A percentile compares a stretch with the other conserved stretches of the same genome.
Evolutionary conservation across 2,888 invertebrate genomes (phyloP).

Genomic region (Drosophila colorata): DNA sequence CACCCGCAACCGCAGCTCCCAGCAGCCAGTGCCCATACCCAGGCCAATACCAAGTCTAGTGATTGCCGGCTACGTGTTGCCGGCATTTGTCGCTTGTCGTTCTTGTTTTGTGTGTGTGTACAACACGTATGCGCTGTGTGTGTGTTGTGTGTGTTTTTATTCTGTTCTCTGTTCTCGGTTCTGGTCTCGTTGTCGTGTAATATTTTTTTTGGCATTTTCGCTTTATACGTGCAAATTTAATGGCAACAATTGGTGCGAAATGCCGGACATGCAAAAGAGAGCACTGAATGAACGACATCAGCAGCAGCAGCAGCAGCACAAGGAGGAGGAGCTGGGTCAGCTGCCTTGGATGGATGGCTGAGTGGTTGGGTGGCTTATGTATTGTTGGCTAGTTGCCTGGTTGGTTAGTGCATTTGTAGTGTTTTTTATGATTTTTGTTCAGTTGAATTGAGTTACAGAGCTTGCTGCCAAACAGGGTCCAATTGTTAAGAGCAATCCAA

Average conservation of each 20-base stretch:
- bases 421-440: conserved; percentile 15
- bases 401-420: conserved; percentile 39
- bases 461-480: conserved; percentile 46
- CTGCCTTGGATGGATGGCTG: conserved; percentile 20
- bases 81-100: conserved; percentile 72
- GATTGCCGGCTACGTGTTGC: conserved; percentile 79
- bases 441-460: conserved; percentile 48
- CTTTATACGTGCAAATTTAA: conserved; percentile 78
- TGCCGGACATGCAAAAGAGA: conserved; percentile 72
- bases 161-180: conserved; percentile 24
- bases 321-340: conserved; percentile 17
- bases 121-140: conserved; percentile 8
- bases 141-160: conserved; percentile 37
- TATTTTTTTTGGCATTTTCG: conserved; percentile 76
- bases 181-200: conserved; percentile 66
- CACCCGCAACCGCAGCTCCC: conserved; percentile 46
- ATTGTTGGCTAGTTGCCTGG: conserved; percentile 30
- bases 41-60: conserved; percentile 53
- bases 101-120: conserved; percentile 28
- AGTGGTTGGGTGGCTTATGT: conserved; percentile 42
- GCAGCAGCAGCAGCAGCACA: conserved; percentile 32
- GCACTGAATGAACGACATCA: conserved; percentile 57
- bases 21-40: background rate
- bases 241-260: conserved; percentile 80
- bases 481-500: conserved; percentile 33